Conservation (phyloP, 64 coral and sea anemone species). For the Dendrophyllia cribrosa region DNA sequence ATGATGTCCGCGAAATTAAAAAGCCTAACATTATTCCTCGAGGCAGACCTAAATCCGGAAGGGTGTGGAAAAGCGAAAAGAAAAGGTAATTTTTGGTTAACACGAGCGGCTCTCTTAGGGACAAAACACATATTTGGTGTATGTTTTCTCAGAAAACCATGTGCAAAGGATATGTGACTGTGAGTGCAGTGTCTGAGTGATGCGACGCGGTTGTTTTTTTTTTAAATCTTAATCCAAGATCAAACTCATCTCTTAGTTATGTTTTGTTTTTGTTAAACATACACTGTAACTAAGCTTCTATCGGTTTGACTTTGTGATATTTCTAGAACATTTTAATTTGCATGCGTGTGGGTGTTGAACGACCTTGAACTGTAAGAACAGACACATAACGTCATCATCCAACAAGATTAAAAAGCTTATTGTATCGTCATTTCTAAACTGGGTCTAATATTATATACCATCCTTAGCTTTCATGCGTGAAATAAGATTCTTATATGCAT, state of each 20-base stretch:
- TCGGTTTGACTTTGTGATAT: not conserved
- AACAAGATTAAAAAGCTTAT: too few relatives aligned
- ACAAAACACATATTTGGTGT: not conserved
- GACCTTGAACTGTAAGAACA: too few relatives aligned
- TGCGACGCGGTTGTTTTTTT: too few relatives aligned
- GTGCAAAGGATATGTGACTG: too few relatives aligned
- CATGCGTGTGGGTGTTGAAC: too few relatives aligned
- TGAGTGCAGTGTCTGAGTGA: too few relatives aligned
- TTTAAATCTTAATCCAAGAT: not conserved
- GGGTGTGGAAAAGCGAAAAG: slow-evolving; percentile 96
- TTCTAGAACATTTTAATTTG: too few relatives aligned
- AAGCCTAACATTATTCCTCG: slow-evolving; percentile 67
- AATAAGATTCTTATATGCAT: too few relatives aligned
- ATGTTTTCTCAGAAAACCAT: not conserved
- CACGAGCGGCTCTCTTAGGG: not conserved
- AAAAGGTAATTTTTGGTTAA: slow-evolving; percentile 74
- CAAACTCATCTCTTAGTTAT: not conserved
- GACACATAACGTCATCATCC: too few relatives aligned
- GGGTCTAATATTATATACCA: too few relatives aligned
- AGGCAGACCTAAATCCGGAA: slow-evolving; percentile 97
- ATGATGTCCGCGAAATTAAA: not conserved
- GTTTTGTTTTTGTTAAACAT: not conserved
- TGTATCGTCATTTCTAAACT: too few relatives aligned
- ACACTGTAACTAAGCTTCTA: not conserved
- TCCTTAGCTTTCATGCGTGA: too few relatives aligned